Evolutionary conservation across 2,888 invertebrate genomes (phyloP), one percentile per base, ranked within the genome.

Genomic region (Caenorhabditis afra): DNA sequence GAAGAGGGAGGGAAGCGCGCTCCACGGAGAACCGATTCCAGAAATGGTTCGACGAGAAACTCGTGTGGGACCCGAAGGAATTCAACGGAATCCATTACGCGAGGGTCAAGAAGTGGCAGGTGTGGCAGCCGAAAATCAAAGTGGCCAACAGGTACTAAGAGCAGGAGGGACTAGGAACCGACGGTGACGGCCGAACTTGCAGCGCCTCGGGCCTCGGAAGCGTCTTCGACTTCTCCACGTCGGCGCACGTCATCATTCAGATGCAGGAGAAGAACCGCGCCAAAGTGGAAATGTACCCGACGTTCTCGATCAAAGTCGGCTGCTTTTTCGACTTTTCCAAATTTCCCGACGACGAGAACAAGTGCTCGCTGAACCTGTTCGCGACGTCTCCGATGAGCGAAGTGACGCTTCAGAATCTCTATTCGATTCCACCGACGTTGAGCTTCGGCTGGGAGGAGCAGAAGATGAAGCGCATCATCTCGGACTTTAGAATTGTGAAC

Each of bases 41-140:
- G 79, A 83, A 76, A 35, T 89, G 89, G 89, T 61, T 62, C 55
- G 89, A 89, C 59, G 87, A 89, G 65, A 59, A 80, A 35, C 85
- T 88, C 5, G 83, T 81, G 5, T 90, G 89, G 90, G 85, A 90
- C 49, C 84, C 87, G 16, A 74, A 83, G 10, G 79, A 82, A 4
- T 89, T 80, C 81, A 87, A 86, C 71, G 86, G 87, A 8, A 82
- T 89, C n/a, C 74, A 85, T 14, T 79, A 70, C 22, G 85, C 86
- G 3, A 71, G 82, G 41, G 82, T 81, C 47, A 87, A 85, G 29
- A 86, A 86, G 68, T 89, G 88, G 88, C 86, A 89, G 64, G 76
- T 89, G 8, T 90, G 90, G 89, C 81, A 85, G 52, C 90, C 89
- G 37, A 86, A 86, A 22, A 53, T 90, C 8, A 65, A 81, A 23